phyloP scores from a whole-genome alignment of 2,797 vertebrate genomes.

The Anguilla marmorata region DNA sequence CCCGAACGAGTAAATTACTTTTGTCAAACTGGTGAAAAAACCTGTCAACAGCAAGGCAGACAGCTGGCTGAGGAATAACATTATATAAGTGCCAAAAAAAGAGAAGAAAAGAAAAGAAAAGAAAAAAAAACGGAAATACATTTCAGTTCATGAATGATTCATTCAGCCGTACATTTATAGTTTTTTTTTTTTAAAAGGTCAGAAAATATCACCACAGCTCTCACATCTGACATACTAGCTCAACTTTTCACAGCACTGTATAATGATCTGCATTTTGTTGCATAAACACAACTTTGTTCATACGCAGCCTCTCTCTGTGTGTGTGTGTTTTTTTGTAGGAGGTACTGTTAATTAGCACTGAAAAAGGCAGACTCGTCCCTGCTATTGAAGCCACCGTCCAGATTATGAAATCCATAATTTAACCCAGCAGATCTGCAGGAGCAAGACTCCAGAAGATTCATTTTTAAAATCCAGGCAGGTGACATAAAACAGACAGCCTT shows the following conservation, averaged over 20 bases:
- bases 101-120: conserved; percentile 47
- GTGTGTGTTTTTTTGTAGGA: not conserved
- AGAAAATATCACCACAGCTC: conserved; percentile 5
- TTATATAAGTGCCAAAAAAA: conserved; percentile 68
- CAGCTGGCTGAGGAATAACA: conserved; percentile 63
- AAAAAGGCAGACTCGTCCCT: not conserved
- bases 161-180: not conserved
- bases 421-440: not conserved
- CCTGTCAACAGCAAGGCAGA: conserved; percentile 64
- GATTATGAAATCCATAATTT: not conserved
- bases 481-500: not conserved
- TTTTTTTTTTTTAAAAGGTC: conserved; percentile 1
- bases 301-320: not conserved
- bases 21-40: conserved; percentile 69
- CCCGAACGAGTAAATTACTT: conserved; percentile 67
- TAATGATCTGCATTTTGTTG: not conserved
- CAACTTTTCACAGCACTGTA: not conserved
- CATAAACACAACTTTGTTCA: not conserved
- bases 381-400: not conserved
- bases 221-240: not conserved
- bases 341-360: not conserved
- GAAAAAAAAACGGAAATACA: not conserved
- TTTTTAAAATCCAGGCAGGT: not conserved
- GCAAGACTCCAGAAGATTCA: not conserved
- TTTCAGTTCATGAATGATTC: conserved; percentile 19